A percentile compares a stretch with the other conserved stretches of the same genome.
Conservation (phyloP, 2,888 invertebrate species). For the Drosophila mimica region DNA sequence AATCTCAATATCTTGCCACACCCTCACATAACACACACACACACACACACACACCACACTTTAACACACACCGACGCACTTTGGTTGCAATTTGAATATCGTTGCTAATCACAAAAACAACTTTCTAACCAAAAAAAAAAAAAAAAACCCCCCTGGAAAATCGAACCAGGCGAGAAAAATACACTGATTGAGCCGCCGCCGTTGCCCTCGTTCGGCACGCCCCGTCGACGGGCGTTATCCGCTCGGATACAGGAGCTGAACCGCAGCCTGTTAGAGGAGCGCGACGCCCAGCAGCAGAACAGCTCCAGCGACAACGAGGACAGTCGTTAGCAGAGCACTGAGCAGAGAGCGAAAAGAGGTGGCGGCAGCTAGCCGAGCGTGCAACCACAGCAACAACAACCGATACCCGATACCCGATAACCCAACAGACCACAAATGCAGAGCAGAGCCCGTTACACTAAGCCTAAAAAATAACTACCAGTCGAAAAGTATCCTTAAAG, state of each 20-base stretch:
- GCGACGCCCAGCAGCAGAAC: constrained; percentile 83
- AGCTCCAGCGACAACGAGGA: constrained; percentile 85
- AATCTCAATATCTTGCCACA: constrained; percentile 17
- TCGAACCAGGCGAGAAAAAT: constrained; percentile 90
- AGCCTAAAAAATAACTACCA: constrained; percentile 47
- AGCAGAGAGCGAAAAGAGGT: neutral
- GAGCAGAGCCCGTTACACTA: constrained; percentile 46
- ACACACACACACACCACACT: neutral
- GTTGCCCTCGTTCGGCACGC: constrained; percentile 84
- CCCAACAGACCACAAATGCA: constrained; percentile 23
- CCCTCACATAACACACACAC: constrained; percentile 23
- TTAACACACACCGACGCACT: constrained; percentile 18
- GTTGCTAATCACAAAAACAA: constrained; percentile 54
- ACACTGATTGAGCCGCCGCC: constrained; percentile 91
- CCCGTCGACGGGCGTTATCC: constrained; percentile 84
- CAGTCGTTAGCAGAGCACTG: constrained; percentile 74
- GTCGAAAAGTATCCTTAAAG: constrained; percentile 40
- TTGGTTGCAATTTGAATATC: constrained; percentile 40
- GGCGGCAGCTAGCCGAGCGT: constrained; percentile 13
- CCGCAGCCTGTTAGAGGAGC: constrained; percentile 84
- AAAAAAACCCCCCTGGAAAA: neutral
- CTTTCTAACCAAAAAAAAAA: constrained; percentile 39
- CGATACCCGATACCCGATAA: constrained; percentile 22
- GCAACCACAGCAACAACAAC: constrained; percentile 72
- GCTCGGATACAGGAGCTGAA: constrained; percentile 85